Percentiles rank a stretch among this genome's conserved stretches.
Conservation (phyloP, 2,113 vertebrate species). For the Pogonocichla stellata region DNA sequence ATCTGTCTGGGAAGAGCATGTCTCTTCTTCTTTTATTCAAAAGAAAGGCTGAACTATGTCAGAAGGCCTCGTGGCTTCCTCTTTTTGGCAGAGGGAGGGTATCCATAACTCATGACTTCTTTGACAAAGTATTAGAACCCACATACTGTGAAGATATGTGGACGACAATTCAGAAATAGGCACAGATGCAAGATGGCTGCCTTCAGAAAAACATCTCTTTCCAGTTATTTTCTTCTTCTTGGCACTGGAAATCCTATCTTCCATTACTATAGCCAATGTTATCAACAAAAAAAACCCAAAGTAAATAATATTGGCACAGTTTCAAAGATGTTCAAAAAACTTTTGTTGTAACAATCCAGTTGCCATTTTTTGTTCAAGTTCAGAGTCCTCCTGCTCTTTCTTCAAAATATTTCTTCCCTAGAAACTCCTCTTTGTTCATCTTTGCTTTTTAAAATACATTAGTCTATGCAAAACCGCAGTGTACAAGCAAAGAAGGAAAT, state of each 20-base stretch:
- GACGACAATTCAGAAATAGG: slow-evolving; percentile 15
- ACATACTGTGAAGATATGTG: not conserved
- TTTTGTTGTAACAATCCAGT: slow-evolving; percentile 8
- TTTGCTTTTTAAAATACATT: slow-evolving; percentile 10
- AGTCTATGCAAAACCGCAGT: not conserved
- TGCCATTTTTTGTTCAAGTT: not conserved
- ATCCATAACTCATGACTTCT: not conserved
- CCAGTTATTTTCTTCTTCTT: slow-evolving; percentile 37
- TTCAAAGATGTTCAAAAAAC: slow-evolving; percentile 3
- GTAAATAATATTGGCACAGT: slow-evolving; percentile 21
- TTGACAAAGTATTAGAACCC: slow-evolving; percentile 9
- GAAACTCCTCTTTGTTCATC: slow-evolving; percentile 30
- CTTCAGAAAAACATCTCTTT: not conserved
- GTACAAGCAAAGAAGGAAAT: slow-evolving; percentile 14
- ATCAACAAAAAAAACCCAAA: not conserved
- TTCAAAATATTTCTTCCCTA: not conserved
- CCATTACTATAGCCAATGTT: not conserved
- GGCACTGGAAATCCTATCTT: slow-evolving; percentile 25
- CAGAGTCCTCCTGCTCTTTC: slow-evolving; percentile 4
- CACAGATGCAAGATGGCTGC: slow-evolving; percentile 12
- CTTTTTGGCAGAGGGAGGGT: not conserved
- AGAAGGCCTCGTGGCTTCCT: not conserved
- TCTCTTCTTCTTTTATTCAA: not conserved
- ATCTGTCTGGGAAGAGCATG: not conserved
- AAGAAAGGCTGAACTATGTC: not conserved